Evolutionary conservation across 2,888 invertebrate genomes (phyloP).

Genomic region (Xestia ashworthii): DNA sequence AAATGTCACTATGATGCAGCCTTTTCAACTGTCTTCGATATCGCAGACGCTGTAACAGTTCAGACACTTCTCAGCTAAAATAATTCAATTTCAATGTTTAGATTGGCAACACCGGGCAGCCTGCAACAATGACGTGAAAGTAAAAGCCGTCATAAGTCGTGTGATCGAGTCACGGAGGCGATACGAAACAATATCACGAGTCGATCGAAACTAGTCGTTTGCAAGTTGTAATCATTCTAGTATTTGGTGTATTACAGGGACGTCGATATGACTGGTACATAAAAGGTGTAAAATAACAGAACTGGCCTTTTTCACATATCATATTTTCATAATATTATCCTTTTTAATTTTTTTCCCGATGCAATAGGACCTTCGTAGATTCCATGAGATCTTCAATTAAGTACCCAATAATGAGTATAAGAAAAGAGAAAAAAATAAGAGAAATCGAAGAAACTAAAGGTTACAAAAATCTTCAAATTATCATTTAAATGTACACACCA

Average conservation of each 20-base stretch:
- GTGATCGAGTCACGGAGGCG: slow-evolving; percentile 72
- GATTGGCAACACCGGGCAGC: slow-evolving; percentile 44
- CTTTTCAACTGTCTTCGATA: neutral
- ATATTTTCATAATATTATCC: too few species aligned
- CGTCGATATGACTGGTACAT: neutral
- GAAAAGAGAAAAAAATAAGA: too few species aligned
- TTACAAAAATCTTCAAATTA: too few species aligned
- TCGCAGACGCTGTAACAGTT: too few species aligned
- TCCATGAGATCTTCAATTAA: too few species aligned
- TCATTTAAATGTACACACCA: too few species aligned
- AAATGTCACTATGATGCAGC: neutral
- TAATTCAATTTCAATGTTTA: slow-evolving; percentile 2
- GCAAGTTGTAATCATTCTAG: slow-evolving; percentile 26
- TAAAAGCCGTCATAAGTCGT: slow-evolving; percentile 71
- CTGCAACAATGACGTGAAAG: slow-evolving; percentile 67
- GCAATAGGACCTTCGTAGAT: too few species aligned
- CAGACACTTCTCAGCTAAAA: neutral
- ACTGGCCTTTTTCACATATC: too few species aligned
- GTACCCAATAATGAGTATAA: too few species aligned
- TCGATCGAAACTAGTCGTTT: slow-evolving; percentile 43
- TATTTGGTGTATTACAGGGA: neutral
- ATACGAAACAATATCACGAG: slow-evolving; percentile 63
- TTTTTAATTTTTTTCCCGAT: too few species aligned
- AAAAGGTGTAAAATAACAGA: neutral
- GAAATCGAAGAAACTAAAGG: too few species aligned